Evolutionary conservation across 2,113 vertebrate species (phyloP), one percentile per base, ranked within the genome.

Genomic region (Scalopus aquaticus): DNA sequence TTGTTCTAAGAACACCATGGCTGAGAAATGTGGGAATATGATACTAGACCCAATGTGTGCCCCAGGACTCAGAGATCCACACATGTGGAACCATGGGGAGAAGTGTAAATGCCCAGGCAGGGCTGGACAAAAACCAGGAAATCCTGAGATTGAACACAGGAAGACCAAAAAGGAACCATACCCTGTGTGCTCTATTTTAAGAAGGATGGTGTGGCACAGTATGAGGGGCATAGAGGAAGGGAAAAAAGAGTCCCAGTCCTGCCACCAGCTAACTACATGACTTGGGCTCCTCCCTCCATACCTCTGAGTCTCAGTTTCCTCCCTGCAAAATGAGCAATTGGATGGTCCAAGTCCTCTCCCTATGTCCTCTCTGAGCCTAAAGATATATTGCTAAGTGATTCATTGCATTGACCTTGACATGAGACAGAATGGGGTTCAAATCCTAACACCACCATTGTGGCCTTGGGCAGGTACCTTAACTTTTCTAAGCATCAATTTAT

Each of bases 201-300:
- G 78, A 80, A 69, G 24, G 42, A 10, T 12, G 30, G 1, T 24
- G 5, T n/a, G 37, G 9, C 2, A 3, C 1, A 24, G 30, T 62
- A 15, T 19, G 44, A 28, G 6, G 6, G 32, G 5, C 2, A 13
- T 15, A 0, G 39, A n/a, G 26, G 49, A 35, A 35, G 20, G 17
- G 26, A 13, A 35, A 2, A 35, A 4, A 7, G 3, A 26, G n/a
- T 24, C 78, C 32, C 67, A 87, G 19, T 9, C 64, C 46, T 49
- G 24, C 11, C 10, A 2, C 26, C 24, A 37, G 60, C 26, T 30
- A n/a, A 30, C 37, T 46, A 9, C 0, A 0, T 32, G 28, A 54
- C 46, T 19, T n/a, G 4, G 30, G 35, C 32, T 94, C 49, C 56
- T 82, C 17, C 65, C 44, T 72, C 42, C 16, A 54, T 1, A 4